Evolutionary conservation across 92 coral and sea anemone species (phyloP), one percentile per base, ranked within the genome.

Genomic region (Siderastrea siderea): DNA sequence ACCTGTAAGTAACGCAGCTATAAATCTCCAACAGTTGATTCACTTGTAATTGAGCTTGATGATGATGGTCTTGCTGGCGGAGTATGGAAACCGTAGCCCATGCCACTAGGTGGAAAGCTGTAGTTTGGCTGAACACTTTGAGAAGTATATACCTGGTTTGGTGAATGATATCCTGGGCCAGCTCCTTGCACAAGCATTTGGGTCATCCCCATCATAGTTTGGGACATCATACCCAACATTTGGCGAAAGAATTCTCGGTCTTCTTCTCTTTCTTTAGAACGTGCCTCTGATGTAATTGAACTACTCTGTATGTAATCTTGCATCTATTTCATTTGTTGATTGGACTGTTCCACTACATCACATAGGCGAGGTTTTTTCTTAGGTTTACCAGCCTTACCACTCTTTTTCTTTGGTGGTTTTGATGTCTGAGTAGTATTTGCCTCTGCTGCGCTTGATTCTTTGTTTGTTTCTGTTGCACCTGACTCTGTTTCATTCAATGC

Each of bases 391-490:
- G 80, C 9, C 73, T 64, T 68, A 70, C 90, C 90, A 70, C 85
- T 78, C 51, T 79, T 78, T 86, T 45, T 78, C 79, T 86, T 86
- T 86, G 85, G 84, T 86, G 90, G n/a, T 86, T 78, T 86, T 86
- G 90, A 77, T 78, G 90, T 67, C 84, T 78, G 90, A 68, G 79
- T 78, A 86, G 48, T 70, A 54, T 86, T 67, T 68, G 64, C 83
- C 45, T 85, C 73, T 75, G 65, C 61, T 85, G 89, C 76, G 75
- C 67, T 75, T 68, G 87, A 70, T 82, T 71, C 69, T 84, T 79
- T 53, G 44, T 74, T 74, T 74, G 70, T 84, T 74, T 84, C 65
- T 73, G 78, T 80, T 57, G 68, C 87, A 71, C 69, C 53, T 71
- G 87, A 73, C 80, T 83, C 67, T 83, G 68, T 80, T 83, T 58